Percentiles rank a stretch among this genome's conserved stretches.
phyloP scores from a whole-genome alignment of 2,888 invertebrate species.

The Pecten maximus region DNA sequence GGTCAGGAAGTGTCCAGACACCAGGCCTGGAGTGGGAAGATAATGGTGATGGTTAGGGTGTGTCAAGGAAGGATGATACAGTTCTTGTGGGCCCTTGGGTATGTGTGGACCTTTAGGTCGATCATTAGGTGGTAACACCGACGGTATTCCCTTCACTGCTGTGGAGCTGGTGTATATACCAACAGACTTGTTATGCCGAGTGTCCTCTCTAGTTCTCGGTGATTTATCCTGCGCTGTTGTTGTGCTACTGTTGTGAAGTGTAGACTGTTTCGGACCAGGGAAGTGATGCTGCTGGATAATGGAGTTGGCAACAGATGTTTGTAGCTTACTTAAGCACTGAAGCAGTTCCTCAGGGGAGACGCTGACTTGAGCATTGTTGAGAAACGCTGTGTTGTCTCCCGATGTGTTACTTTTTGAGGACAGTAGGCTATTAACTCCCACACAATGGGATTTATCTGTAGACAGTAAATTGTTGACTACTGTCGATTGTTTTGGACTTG shows the following conservation, averaged over 20 bases:
- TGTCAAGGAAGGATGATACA: constrained; percentile 46
- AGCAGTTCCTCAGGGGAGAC: constrained; percentile 12
- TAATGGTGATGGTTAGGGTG: neutral
- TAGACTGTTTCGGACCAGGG: neutral
- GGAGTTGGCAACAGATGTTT: neutral
- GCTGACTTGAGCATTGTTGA: neutral
- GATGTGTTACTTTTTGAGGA: neutral
- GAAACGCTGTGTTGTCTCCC: neutral
- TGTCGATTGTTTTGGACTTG: neutral
- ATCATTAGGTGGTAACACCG: neutral
- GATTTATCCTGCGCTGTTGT: neutral
- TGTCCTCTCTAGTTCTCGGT: neutral
- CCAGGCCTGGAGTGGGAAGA: constrained; percentile 48
- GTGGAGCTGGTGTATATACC: neutral
- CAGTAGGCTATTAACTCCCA: neutral
- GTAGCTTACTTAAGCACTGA: neutral
- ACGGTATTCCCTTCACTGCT: neutral
- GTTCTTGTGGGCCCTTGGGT: constrained; percentile 47
- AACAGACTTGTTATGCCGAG: neutral
- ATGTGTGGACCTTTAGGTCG: neutral
- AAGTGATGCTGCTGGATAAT: constrained; percentile 5
- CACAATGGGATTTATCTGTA: neutral
- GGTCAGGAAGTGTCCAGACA: constrained; percentile 56
- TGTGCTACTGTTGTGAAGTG: neutral
- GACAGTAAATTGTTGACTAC: neutral